Evolutionary conservation across 1,140 invertebrate species (phyloP).

Genomic region (Matsumurasca onukii): DNA sequence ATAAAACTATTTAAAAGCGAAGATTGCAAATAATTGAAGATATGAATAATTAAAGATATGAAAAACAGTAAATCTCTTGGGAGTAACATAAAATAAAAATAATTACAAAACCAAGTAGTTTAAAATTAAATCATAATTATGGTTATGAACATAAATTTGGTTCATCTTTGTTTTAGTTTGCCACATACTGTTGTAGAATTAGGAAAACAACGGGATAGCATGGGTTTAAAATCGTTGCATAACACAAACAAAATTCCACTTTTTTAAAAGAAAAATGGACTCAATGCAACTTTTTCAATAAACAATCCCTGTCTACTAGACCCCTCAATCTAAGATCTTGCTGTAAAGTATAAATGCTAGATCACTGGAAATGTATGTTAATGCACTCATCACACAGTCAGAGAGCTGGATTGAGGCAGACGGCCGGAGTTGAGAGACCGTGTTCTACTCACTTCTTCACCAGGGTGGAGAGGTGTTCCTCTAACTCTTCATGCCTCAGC

Average conservation of each 20-base stretch:
- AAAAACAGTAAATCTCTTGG: background rate
- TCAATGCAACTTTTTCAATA: background rate
- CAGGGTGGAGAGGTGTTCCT: conserved; percentile 37
- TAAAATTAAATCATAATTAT: background rate
- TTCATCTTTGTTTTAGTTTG: no score
- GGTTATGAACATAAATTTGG: no score
- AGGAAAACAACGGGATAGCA: no score
- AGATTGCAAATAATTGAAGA: background rate
- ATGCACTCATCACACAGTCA: background rate
- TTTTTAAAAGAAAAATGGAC: background rate
- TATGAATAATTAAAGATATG: background rate
- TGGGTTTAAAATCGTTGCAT: no score
- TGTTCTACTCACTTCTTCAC: conserved; percentile 35
- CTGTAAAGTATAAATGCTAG: background rate
- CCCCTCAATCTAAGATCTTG: background rate
- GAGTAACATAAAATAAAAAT: background rate
- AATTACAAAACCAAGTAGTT: no score
- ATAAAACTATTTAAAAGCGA: background rate
- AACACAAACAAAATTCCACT: no score
- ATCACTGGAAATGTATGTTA: background rate
- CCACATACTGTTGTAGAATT: no score
- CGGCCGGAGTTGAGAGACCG: no score
- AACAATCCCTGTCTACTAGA: background rate
- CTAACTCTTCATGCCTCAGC: conserved; percentile 37
- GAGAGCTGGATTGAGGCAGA: background rate